phyloP scores from a whole-genome alignment of 37 sponge, comb jelly and placozoan species.

The Lycopodina hypogea region DNA sequence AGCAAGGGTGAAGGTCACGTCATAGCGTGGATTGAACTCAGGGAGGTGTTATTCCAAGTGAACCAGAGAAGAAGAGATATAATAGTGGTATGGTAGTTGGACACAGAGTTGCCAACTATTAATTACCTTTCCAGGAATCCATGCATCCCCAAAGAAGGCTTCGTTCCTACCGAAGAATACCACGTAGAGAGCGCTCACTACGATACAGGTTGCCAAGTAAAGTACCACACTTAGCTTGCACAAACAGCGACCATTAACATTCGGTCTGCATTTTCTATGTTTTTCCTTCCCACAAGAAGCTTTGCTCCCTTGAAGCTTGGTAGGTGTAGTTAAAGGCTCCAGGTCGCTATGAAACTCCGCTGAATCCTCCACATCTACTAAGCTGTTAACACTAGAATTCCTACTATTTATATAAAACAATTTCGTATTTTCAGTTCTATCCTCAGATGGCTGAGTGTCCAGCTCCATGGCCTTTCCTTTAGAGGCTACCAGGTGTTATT shows the following conservation, averaged over 20 bases:
- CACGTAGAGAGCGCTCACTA: conserved; percentile 69
- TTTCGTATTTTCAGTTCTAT: no score
- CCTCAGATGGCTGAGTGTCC: no score
- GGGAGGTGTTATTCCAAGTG: background rate
- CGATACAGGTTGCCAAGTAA: conserved; percentile 61
- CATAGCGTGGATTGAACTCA: no score
- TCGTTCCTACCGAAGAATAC: conserved; percentile 55
- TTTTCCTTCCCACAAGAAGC: background rate
- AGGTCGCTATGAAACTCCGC: background rate
- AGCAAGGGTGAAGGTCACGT: no score
- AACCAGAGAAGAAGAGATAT: background rate
- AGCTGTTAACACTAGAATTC: background rate
- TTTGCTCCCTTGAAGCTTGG: background rate
- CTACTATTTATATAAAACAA: background rate
- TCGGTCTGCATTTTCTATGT: background rate
- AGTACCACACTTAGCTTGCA: conserved; percentile 50
- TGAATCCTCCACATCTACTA: background rate
- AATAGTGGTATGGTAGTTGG: background rate
- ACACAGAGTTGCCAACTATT: background rate
- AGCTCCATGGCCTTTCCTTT: no score
- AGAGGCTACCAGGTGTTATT: no score
- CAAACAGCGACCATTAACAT: conserved; percentile 29
- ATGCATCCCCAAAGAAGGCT: conserved; percentile 15
- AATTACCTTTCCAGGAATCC: conserved; percentile 48
- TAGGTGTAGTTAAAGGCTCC: background rate